These are phyloP conservation scores for Phylloscopus collybita DNA, from an alignment of 2,797 vertebrate genomes.

Conservation along the genomic window DNA sequence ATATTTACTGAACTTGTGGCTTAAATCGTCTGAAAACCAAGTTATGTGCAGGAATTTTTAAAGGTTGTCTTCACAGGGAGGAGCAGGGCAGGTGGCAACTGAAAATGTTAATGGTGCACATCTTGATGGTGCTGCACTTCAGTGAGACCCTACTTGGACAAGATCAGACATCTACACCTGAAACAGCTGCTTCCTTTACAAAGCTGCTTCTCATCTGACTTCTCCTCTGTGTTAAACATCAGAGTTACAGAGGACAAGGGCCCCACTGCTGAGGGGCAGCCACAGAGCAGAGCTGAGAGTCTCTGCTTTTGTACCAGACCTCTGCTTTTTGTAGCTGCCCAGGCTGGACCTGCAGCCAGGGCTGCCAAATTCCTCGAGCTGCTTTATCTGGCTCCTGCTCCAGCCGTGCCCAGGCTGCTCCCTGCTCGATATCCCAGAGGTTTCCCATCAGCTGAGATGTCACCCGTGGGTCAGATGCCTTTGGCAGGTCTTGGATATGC, in stretches of 20 bases:
- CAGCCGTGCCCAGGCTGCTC: neutral
- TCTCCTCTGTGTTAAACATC: neutral
- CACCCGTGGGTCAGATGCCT: neutral
- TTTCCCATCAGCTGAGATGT: neutral
- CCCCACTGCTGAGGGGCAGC: neutral
- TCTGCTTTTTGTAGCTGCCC: fast-evolving
- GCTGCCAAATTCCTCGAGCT: neutral
- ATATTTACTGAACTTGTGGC: neutral
- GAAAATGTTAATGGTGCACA: neutral
- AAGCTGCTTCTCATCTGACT: neutral
- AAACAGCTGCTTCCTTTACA: neutral
- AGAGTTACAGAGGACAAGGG: neutral
- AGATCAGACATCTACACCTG: neutral
- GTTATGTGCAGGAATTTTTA: neutral
- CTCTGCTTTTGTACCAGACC: neutral
- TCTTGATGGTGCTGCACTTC: neutral
- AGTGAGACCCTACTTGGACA: neutral
- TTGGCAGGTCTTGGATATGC: neutral
- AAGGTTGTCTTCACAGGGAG: neutral
- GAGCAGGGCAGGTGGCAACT: neutral
- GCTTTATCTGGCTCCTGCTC: neutral
- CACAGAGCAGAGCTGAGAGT: neutral
- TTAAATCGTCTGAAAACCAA: neutral
- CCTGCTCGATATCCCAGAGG: neutral
- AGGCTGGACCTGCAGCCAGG: neutral